Percentiles rank a stretch among this genome's conserved stretches.
Evolutionary conservation across 2,113 vertebrate genomes (phyloP).

Genomic region (Dolichallabes microphthalmus): DNA sequence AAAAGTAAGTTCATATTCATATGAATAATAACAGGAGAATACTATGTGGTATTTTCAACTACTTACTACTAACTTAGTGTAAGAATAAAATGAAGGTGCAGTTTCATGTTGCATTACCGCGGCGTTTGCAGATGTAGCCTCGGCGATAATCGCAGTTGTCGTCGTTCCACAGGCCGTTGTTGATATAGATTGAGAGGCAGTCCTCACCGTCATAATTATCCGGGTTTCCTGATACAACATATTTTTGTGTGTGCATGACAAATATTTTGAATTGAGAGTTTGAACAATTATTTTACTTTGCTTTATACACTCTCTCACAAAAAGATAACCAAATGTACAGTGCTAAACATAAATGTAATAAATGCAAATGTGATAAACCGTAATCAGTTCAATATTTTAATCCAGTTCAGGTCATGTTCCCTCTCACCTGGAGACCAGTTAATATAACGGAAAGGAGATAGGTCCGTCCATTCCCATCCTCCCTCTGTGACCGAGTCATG

Average conservation of each 20-base stretch:
- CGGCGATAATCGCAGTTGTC: slow-evolving; percentile 70
- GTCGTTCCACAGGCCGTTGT: slow-evolving; percentile 73
- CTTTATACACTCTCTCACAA: background rate
- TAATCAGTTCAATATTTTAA: background rate
- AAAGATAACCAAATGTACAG: no score
- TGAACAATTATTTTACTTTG: background rate
- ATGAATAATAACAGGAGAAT: background rate
- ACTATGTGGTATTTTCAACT: background rate
- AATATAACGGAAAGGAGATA: slow-evolving; percentile 72
- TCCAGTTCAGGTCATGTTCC: background rate
- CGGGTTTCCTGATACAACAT: slow-evolving; percentile 65
- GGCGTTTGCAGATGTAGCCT: slow-evolving; percentile 75
- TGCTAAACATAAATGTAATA: no score
- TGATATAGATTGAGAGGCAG: slow-evolving; percentile 71
- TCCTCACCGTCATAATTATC: slow-evolving; percentile 70
- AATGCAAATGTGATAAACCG: background rate
- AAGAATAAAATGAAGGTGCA: background rate
- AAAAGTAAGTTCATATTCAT: background rate
- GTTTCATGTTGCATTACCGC: slow-evolving; percentile 57
- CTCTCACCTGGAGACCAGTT: slow-evolving; percentile 69
- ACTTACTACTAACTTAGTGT: background rate
- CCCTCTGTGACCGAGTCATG: slow-evolving; percentile 73
- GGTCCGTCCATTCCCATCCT: slow-evolving; percentile 74
- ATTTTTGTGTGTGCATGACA: no score
- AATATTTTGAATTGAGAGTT: no score